phyloP scores from a whole-genome alignment of 1,140 invertebrate genomes.

The Euura saliciscinereae region DNA sequence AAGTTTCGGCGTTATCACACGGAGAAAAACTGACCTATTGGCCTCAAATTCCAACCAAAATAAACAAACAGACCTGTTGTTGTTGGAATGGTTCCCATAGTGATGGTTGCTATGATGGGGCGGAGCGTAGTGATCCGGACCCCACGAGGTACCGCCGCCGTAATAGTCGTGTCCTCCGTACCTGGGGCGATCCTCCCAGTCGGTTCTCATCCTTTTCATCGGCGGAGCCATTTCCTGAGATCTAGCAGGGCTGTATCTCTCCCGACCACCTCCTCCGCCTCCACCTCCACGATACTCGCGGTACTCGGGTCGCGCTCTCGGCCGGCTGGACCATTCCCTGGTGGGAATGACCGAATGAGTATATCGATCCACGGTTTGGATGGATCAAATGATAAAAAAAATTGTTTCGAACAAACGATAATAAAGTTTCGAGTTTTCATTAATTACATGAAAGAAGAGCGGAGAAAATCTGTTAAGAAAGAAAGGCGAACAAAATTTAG shows the following conservation, averaged over 20 bases:
- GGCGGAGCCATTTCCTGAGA: constrained; percentile 78
- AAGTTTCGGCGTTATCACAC: too few relatives aligned
- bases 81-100: constrained; percentile 61
- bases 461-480: too few relatives aligned
- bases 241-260: constrained; percentile 77
- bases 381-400: not conserved
- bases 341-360: constrained; percentile 21
- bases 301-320: constrained; percentile 68
- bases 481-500: too few relatives aligned
- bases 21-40: not conserved
- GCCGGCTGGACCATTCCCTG: constrained; percentile 67
- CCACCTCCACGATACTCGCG: constrained; percentile 70
- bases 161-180: constrained; percentile 58
- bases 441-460: too few relatives aligned
- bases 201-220: constrained; percentile 78
- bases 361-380: not conserved
- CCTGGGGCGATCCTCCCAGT: constrained; percentile 69
- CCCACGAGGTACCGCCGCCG: constrained; percentile 51
- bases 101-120: constrained; percentile 62
- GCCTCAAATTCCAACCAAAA: constrained; percentile 22
- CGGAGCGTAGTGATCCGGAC: constrained; percentile 54
- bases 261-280: constrained; percentile 59
- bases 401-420: not conserved
- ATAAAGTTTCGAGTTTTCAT: too few relatives aligned
- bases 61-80: constrained; percentile 45